Evolutionary conservation across 2,888 invertebrate genomes (phyloP).

Genomic region (Lamellibrachia columna): DNA sequence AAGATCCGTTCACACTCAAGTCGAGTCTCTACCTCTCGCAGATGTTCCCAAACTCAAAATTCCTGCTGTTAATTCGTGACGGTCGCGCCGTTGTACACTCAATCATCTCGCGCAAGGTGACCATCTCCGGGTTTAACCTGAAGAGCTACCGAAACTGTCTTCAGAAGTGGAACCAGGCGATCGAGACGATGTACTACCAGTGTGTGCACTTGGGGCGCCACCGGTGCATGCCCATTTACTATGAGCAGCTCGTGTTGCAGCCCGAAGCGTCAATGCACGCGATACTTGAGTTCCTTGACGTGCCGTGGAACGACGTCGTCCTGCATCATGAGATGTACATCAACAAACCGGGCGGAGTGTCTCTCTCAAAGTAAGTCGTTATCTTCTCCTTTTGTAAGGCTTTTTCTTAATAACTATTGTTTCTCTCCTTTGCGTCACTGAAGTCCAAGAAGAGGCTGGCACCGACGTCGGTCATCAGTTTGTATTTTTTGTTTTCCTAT

Average conservation of each 20-base stretch:
- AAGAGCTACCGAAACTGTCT: constrained; percentile 90
- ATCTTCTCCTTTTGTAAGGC: neutral
- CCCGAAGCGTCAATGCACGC: constrained; percentile 74
- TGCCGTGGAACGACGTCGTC: constrained; percentile 95
- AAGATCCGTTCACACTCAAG: constrained; percentile 97
- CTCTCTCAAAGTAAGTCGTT: constrained; percentile 85
- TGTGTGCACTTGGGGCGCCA: constrained; percentile 46
- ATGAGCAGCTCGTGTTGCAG: constrained; percentile 96
- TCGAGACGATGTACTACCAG: constrained; percentile 82
- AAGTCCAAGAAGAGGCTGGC: neutral
- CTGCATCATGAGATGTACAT: constrained; percentile 97
- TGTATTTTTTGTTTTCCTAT: no score
- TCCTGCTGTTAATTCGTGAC: constrained; percentile 97
- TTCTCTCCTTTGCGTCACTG: neutral
- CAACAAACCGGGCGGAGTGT: constrained; percentile 93
- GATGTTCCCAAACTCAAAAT: constrained; percentile 97
- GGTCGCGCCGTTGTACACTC: constrained; percentile 98
- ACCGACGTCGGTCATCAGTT: no score
- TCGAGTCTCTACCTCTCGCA: constrained; percentile 94
- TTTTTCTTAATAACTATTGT: neutral
- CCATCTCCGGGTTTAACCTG: constrained; percentile 89
- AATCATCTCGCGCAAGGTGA: constrained; percentile 91
- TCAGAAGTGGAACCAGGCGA: constrained; percentile 95
- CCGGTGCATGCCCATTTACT: constrained; percentile 89
- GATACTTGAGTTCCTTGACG: constrained; percentile 86